Evolutionary conservation across 2,113 vertebrate genomes (phyloP), one percentile per base, ranked within the genome.

Genomic region (Cynoglossus semilaevis): DNA sequence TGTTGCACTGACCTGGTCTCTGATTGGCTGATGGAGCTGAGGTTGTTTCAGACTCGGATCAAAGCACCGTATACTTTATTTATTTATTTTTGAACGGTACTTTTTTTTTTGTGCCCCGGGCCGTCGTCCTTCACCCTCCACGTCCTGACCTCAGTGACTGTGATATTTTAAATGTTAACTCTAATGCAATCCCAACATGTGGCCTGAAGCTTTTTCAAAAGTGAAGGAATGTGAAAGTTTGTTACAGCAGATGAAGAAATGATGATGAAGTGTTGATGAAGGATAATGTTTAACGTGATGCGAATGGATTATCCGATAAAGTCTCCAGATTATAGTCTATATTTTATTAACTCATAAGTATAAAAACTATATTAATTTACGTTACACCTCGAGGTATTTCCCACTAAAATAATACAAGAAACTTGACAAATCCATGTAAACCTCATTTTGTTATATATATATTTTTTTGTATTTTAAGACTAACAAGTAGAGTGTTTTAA

Each of bases 361-460:
- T 13, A 74, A 76, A 60, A 14, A 41, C 44, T 72, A 47, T 68
- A 47, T 58, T 72, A n/a, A 79, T 65, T 70, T 74, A 29, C 29
- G 35, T 0, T 72, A 51, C 44, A 49, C 60, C 67, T 36, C 13
- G 3, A 69, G 11, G 3, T 64, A 71, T 65, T 69, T 9, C 51
- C 44, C 35, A 34, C 7, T 58, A 22, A 11, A 47, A 51, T 48
- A n/a, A 57, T 19, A 29, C 22, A 51, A 18, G 67, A 58, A 37
- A 70, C 58, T 63, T 77, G 74, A 85, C 45, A 66, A 67, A 80
- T 73, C 55, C 47, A 55, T 65, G 66, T 45, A 55, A 59, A 72
- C 55, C 62, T 85, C 53, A 72, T 36, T 22, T 69, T 72, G 47
- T 73, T 69, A 58, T 53, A 54, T 37, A 8, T 68, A 44, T 16